A percentile compares a stretch with the other conserved stretches of the same genome.
phyloP scores from a whole-genome alignment of 2,888 invertebrate species.

The Notocelia uddmanniana region DNA sequence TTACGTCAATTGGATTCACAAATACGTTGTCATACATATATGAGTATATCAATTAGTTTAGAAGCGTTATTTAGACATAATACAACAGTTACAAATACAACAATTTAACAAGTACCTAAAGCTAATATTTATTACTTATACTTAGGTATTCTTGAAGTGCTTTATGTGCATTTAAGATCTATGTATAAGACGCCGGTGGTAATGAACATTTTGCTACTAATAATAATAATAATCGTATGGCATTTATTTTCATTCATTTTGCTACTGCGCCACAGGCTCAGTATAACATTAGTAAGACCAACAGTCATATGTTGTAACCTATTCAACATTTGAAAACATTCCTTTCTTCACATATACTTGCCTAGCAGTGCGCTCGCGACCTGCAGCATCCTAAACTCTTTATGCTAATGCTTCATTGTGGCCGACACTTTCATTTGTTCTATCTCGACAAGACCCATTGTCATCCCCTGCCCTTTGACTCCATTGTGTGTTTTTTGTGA shows the following conservation, averaged over 20 bases:
- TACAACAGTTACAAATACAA: no score
- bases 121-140: no score
- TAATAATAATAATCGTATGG: no score
- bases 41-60: neutral
- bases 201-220: neutral
- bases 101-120: no score
- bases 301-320: neutral
- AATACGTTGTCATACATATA: neutral
- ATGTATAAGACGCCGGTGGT: neutral
- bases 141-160: no score
- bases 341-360: conserved; percentile 9
- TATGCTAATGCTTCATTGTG: conserved; percentile 84
- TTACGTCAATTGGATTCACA: conserved; percentile 16
- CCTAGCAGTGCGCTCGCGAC: conserved; percentile 49
- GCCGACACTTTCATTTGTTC: conserved; percentile 78
- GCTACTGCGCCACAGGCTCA: no score
- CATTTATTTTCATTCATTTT: no score
- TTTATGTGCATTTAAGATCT: neutral
- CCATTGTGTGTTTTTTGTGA: conserved; percentile 84
- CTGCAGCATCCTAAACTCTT: conserved; percentile 66
- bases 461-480: conserved; percentile 83
- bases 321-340: conserved; percentile 13
- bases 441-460: conserved; percentile 75
- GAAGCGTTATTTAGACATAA: no score
- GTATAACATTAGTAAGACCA: neutral